phyloP scores from a whole-genome alignment of 1,140 invertebrate species.

The Zophobas morio region DNA sequence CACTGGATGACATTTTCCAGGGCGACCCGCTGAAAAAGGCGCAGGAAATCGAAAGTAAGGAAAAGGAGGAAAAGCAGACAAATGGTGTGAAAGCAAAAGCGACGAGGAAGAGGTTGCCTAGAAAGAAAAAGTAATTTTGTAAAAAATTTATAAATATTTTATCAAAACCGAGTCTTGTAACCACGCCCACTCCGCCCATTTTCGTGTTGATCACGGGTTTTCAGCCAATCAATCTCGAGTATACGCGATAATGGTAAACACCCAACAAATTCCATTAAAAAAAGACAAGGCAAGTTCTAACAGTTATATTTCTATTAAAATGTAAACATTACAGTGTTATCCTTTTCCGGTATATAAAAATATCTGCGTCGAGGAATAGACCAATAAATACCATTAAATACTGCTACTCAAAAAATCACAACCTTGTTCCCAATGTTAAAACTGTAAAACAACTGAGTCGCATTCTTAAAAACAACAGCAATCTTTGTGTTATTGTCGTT shows the following conservation, averaged over 20 bases:
- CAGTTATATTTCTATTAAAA: conserved; percentile 21
- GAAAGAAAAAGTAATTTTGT: not conserved
- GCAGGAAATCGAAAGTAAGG: conserved; percentile 47
- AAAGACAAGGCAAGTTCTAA: conserved; percentile 24
- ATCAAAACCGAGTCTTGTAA: too few relatives aligned
- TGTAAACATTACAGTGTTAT: not conserved
- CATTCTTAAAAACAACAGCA: not conserved
- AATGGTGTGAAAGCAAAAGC: conserved; percentile 28
- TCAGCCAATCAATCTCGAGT: too few relatives aligned
- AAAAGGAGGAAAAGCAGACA: conserved; percentile 36
- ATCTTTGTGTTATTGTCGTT: not conserved
- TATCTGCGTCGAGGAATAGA: not conserved
- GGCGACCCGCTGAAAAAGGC: conserved; percentile 68
- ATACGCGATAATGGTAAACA: too few relatives aligned
- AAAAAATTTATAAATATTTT: too few relatives aligned
- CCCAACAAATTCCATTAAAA: not conserved
- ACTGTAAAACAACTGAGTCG: not conserved
- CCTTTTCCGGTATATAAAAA: too few relatives aligned
- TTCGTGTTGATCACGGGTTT: too few relatives aligned
- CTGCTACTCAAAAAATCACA: not conserved
- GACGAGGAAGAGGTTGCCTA: conserved; percentile 35
- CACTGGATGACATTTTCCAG: conserved; percentile 77
- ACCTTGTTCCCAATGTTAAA: conserved; percentile 2
- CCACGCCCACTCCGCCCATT: too few relatives aligned
- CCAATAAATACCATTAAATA: not conserved